Evolutionary conservation across 2,113 vertebrate species (phyloP).

Genomic region (Myodes glareolus): DNA sequence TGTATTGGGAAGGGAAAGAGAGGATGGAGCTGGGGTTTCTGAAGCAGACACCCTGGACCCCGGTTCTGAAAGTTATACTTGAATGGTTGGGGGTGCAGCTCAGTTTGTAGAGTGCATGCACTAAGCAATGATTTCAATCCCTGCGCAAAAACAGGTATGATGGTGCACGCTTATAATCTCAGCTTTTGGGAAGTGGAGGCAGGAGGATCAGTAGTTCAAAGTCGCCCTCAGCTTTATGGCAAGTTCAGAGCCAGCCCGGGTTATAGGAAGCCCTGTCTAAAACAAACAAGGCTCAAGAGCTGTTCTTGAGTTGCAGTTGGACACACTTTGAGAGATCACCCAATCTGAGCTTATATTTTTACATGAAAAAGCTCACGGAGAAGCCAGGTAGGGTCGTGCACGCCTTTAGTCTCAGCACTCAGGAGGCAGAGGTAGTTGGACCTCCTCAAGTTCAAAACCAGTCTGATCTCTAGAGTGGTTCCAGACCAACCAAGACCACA

Average conservation of each 20-base stretch:
- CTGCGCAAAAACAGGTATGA: background rate
- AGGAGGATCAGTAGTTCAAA: background rate
- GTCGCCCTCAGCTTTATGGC: background rate
- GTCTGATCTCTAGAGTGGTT: background rate
- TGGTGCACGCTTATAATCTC: background rate
- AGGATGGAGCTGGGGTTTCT: background rate
- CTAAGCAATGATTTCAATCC: background rate
- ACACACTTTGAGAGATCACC: background rate
- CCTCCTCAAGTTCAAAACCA: background rate
- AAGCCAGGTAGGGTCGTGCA: background rate
- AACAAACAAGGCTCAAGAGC: background rate
- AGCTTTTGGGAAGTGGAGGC: background rate
- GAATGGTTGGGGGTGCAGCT: too few species aligned
- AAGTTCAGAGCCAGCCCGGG: background rate
- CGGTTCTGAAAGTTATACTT: background rate
- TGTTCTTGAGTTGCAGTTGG: background rate
- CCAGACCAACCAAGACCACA: background rate
- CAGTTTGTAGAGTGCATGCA: too few species aligned
- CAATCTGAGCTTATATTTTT: background rate
- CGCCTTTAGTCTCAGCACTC: background rate
- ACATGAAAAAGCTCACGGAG: too few species aligned
- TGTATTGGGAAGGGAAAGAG: background rate
- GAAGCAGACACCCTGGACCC: background rate
- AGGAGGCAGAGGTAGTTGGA: background rate
- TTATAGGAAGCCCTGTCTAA: background rate